Base-by-base conservation (phyloP, 2,888 invertebrate species). In the Seira ritae region DNA sequence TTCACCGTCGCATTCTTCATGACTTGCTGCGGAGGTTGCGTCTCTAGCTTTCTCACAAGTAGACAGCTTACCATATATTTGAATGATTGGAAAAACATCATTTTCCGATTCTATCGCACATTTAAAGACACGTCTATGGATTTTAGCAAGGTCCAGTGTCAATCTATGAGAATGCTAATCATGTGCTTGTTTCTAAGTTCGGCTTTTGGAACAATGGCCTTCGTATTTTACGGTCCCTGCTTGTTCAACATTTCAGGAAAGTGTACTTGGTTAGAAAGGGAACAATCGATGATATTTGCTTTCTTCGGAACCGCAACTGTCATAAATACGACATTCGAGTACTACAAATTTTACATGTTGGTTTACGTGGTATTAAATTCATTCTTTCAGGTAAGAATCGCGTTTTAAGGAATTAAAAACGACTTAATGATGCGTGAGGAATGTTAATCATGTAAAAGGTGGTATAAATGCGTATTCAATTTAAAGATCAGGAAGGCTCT, bases 21-120 rank as follows among this genome's bases (percentile, higher is more conserved):
- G 1, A 46, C 75, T 46, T 62, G 62, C 20, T 46, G 8, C 0
- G 75, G 65, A 15, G 75, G 75, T 12, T 19, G 60, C 1, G 0
- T 23, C 15, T 4, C 17, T 6, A 75, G 81, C 42, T 81, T 70
- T n/a, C 4, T 23, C 0, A 31, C n/a, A 15, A 75, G 20, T 37
- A 20, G 20, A 1, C 17, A 50, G n/a, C 17, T 81, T 1, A 19
- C 66, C 17, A 15, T 50, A 4, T 75, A 62, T 66, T 10, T 81
- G 17, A 81, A 81, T 55, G 17, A 70, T 0, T 81, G 81, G 81
- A 17, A 70, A 75, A 17, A 62, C 0, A 65, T 81, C 50, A 24
- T 37, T 0, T 37, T 75, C 15, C n/a, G 50, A 8, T 81, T 81
- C 65, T 0, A 12, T 55, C 55, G 55, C 15, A 55, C 17, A 12